Base-by-base conservation (phyloP, 2,888 invertebrate genomes). In the Osedax frankpressi region DNA sequence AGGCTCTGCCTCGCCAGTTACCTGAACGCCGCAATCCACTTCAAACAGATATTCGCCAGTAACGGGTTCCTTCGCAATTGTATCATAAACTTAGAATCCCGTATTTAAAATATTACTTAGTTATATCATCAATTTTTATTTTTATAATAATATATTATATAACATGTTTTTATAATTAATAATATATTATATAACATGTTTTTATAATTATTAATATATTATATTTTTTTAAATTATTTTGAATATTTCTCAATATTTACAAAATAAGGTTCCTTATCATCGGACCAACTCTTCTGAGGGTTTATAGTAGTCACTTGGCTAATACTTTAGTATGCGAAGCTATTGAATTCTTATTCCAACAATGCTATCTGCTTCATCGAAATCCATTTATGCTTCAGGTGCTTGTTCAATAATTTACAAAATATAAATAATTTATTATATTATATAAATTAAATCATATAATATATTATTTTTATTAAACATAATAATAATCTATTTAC, bases 41-140 rank as follows among this genome's bases (percentile, higher is more conserved):
- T 98, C 84, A 97, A 96, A 86, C 96, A 95, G 82, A 94, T 98
- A 77, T 98, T 98, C 85, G 94, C 96, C 0, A 93, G 93, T 14
- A 96, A 95, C 82, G 96, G 96, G 88, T 91, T 85, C 79, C 87
- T 81, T n/a, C 14, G 73, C 81, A 92, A 92, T 25, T 97, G 96
- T n/a, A n/a, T 63, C 70, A 19, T 59, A 14, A 19, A 59, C 14
- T n/a, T n/a, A n/a, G n/a, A n/a, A n/a, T n/a, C n/a, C n/a, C n/a
- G n/a, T n/a, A n/a, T n/a, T n/a, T n/a, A n/a, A n/a, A n/a, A n/a
- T n/a, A n/a, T n/a, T n/a, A n/a, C n/a, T n/a, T n/a, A n/a, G n/a
- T n/a, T n/a, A n/a, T n/a, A n/a, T n/a, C n/a, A n/a, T n/a, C n/a
- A n/a, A n/a, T n/a, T n/a, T n/a, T n/a, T n/a, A n/a, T n/a, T n/a